Base-by-base conservation (phyloP, 1,140 invertebrate genomes). In the Leptinotarsa defecta region DNA sequence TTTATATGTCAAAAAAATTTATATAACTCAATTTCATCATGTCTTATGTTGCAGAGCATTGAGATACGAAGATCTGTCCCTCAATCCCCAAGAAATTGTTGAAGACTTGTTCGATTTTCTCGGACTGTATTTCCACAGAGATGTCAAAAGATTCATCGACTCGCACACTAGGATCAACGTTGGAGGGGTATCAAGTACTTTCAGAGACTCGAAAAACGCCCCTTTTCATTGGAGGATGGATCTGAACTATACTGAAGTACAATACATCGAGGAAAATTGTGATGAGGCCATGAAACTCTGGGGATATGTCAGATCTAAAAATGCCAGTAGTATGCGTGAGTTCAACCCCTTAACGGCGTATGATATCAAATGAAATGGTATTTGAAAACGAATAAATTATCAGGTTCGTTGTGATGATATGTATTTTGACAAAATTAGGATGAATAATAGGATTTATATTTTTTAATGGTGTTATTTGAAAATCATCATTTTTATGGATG, bases 171-270 rank as follows among this genome's bases (percentile, higher is more conserved):
- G 92, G 82, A 88, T 89, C 61, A 91, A 95, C 79, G 89, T 91
- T 5, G 94, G 92, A 15, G 94, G 93, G 19, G 92, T 94, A 15
- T 95, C 93, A 49, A 95, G 94, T 80, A 96, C 94, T 6, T 94
- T 92, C 84, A 88, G 94, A 22, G 91, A 95, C 84, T 95, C 94
- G 6, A 93, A 93, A 83, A 90, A 89, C 24, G 92, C 94, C 70
- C 94, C 94, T 74, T 95, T 95, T 84, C 93, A 94, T 83, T 96
- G 95, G 95, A 91, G 91, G 77, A 89, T 88, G 63, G 92, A 94
- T 80, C 87, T 95, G 48, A 89, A 91, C 74, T 91, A 89, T 70
- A 88, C 90, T 13, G 91, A 93, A 84, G 91, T 94, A 24, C 87
- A 89, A n/a, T 78, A 77, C 48, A 90, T 91, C 65, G 89, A 94